Evolutionary conservation across 2,113 vertebrate species (phyloP), one percentile per base, ranked within the genome.

Genomic region (Chauna torquata): DNA sequence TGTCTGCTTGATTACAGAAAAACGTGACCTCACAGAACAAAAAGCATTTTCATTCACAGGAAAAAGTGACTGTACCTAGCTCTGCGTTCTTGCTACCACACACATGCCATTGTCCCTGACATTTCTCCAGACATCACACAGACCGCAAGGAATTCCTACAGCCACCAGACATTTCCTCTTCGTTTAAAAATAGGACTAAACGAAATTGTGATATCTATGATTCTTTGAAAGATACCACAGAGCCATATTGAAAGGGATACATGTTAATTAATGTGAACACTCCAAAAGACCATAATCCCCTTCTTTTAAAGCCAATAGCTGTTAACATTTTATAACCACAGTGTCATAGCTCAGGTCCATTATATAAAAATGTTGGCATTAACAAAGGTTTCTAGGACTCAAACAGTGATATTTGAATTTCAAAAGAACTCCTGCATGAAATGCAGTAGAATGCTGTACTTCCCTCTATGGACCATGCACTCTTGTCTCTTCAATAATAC

Each of bases 341-440:
- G 32, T 36, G 79, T 86, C 34, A 64, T 2, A 78, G 38, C 38
- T 89, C 54, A 92, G 38, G 49, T 76, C 59, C 8, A 6, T 89
- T 76, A 89, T 20, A 92, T 71, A 87, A 92, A 92, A 82, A 55
- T 19, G 9, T 8, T 65, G 44, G 61, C 84, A 87, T 69, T 61
- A 85, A 85, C 34, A 62, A 87, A 82, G 47, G 8, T 79, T 92
- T 96, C 61, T 85, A 47, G 49, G 74, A 90, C 44, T 94, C 52
- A 82, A 59, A 68, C 74, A 79, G 0, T 74, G 74, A 65, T 66
- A 97, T 88, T 28, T 94, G 52, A 91, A 96, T 91, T 94, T 96
- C 95, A 94, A 72, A 95, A 91, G 65, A 92, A 91, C 30, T 94
- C 57, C 65, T 85, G 78, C 74, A 89, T 79, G 52, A 91, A 91